These are phyloP conservation scores for Empidonax alnorum DNA, from an alignment of 2,113 vertebrate species.

Conservation along the genomic window DNA sequence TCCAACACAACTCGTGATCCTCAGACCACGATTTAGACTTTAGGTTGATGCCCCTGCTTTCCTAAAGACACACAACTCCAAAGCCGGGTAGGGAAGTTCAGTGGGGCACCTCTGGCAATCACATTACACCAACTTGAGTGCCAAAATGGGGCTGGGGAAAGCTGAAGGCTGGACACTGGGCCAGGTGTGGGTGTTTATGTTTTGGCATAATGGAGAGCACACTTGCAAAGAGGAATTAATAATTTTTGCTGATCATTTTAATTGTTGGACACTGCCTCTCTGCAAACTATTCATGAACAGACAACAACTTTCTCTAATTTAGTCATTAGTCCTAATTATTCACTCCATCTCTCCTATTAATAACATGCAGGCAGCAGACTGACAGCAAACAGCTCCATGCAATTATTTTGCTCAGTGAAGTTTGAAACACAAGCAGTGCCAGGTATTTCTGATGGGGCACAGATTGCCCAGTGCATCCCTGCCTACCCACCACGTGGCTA, in stretches of 20 bases:
- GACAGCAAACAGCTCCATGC: constrained; percentile 34
- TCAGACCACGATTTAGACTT: background rate
- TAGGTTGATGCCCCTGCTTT: background rate
- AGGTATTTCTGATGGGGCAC: constrained; percentile 35
- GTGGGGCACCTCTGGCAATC: background rate
- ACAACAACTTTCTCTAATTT: constrained; percentile 48
- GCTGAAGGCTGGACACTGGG: background rate
- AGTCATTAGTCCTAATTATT: constrained; percentile 63
- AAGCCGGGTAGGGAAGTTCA: background rate
- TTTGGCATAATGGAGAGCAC: background rate
- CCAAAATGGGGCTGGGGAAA: background rate
- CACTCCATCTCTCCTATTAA: constrained; percentile 49
- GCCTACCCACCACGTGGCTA: background rate
- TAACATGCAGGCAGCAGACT: constrained; percentile 23
- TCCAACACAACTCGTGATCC: background rate
- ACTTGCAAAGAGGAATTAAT: constrained; percentile 21
- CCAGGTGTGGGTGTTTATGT: background rate
- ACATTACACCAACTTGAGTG: background rate
- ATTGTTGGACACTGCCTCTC: background rate
- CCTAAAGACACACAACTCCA: background rate
- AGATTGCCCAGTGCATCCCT: background rate
- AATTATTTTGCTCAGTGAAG: constrained; percentile 40
- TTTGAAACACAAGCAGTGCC: background rate
- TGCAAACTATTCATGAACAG: constrained; percentile 20
- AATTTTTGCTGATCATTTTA: constrained; percentile 3